phyloP scores from a whole-genome alignment of 2,888 invertebrate genomes.

The Nomada lathburiana region DNA sequence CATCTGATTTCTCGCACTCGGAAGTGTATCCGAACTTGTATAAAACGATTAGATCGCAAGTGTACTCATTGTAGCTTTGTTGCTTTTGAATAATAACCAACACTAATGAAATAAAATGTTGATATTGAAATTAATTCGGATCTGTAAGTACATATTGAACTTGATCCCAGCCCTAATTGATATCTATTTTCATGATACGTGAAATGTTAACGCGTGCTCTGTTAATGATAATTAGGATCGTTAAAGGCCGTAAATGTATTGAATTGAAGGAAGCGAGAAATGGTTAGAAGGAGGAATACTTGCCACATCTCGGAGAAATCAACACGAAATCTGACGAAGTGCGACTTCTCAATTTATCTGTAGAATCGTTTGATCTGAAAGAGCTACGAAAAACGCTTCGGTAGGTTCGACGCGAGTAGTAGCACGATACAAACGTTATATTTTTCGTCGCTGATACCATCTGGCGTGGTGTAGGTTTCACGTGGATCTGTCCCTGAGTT shows the following conservation, averaged over 20 bases:
- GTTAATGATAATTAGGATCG: too few relatives aligned
- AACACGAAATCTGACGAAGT: background rate
- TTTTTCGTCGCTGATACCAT: conserved; percentile 41
- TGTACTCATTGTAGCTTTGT: background rate
- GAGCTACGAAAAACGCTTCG: background rate
- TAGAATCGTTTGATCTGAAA: conserved; percentile 2
- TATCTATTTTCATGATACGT: too few relatives aligned
- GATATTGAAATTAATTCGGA: background rate
- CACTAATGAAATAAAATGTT: background rate
- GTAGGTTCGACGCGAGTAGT: conserved; percentile 18
- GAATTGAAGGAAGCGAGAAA: background rate
- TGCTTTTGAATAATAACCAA: background rate
- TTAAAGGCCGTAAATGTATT: background rate
- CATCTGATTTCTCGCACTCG: background rate
- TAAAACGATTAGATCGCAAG: background rate
- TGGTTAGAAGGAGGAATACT: too few relatives aligned
- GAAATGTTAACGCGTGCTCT: too few relatives aligned
- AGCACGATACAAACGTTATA: conserved; percentile 28
- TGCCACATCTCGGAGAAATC: background rate
- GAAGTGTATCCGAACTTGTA: background rate
- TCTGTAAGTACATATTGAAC: background rate
- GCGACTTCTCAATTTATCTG: background rate
- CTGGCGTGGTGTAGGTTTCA: conserved; percentile 49
- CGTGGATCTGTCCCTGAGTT: conserved; percentile 38
- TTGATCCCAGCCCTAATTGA: background rate